These are phyloP conservation scores for Mohoua ochrocephala DNA, from an alignment of 2,113 vertebrate genomes.

Conservation along the genomic window DNA sequence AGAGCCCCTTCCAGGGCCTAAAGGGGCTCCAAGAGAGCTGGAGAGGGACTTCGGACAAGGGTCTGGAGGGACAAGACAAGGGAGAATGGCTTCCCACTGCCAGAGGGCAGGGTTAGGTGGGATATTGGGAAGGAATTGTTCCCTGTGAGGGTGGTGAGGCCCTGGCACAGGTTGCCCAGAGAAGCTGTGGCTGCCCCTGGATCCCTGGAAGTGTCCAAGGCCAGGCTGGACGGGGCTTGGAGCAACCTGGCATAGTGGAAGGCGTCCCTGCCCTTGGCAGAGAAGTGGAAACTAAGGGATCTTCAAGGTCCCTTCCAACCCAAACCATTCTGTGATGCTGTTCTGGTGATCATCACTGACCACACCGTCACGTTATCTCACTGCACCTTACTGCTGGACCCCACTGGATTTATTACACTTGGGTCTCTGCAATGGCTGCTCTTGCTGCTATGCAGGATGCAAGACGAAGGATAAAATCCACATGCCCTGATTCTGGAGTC, in stretches of 20 bases:
- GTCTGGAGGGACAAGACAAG: background rate
- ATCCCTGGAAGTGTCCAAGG: background rate
- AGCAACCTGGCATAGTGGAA: background rate
- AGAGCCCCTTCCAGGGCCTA: background rate
- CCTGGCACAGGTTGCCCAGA: background rate
- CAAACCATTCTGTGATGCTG: background rate
- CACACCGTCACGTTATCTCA: rapidly evolving
- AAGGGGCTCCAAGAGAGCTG: background rate
- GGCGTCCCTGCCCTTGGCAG: background rate
- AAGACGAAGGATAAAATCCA: background rate
- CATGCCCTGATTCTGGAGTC: background rate
- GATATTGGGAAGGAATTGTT: background rate
- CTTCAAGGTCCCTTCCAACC: background rate
- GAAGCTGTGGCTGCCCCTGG: background rate
- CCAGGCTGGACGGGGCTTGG: rapidly evolving
- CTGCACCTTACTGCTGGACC: too few relatives aligned
- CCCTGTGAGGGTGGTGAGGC: background rate
- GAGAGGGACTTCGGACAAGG: background rate
- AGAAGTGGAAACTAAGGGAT: background rate
- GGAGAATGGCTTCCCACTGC: background rate
- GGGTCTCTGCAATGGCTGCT: background rate
- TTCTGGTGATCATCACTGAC: background rate
- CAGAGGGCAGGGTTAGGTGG: too few relatives aligned
- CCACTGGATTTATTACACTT: rapidly evolving
- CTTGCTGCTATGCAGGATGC: rapidly evolving